These are phyloP conservation scores for Eufriesea mexicana DNA, from an alignment of 1,140 invertebrate genomes.

Conservation along the genomic window DNA sequence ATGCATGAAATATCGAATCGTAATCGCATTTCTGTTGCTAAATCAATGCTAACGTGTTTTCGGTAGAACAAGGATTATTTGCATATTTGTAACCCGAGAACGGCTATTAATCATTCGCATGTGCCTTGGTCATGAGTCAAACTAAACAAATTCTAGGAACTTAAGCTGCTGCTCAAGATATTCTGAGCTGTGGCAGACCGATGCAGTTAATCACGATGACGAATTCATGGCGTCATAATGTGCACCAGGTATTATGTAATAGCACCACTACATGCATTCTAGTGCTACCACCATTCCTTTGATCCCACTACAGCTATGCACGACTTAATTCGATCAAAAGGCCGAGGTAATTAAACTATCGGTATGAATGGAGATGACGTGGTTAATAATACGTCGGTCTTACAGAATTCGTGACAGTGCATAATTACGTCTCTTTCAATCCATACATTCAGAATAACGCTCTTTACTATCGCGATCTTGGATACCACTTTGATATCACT, in stretches of 20 bases:
- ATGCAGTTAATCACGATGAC: neutral
- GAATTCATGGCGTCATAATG: neutral
- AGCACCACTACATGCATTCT: too few species aligned
- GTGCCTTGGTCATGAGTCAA: neutral
- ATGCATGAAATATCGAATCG: too few species aligned
- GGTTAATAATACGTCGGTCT: neutral
- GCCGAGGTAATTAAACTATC: neutral
- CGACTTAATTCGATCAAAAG: neutral
- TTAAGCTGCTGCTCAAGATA: neutral
- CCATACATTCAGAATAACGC: neutral
- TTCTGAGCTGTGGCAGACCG: too few species aligned
- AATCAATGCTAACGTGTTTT: neutral
- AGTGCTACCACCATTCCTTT: neutral
- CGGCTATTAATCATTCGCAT: neutral
- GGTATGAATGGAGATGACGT: neutral
- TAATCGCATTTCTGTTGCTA: too few species aligned
- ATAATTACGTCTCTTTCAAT: too few species aligned
- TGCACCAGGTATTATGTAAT: neutral
- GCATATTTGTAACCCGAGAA: neutral
- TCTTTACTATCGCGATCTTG: too few species aligned
- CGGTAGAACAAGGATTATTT: neutral
- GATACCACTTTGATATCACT: too few species aligned
- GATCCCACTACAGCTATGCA: neutral
- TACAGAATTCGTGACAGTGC: too few species aligned
- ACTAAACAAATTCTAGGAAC: neutral